Evolutionary conservation across 2,113 vertebrate species (phyloP).

Genomic region (Aldabrachelys gigantea): DNA sequence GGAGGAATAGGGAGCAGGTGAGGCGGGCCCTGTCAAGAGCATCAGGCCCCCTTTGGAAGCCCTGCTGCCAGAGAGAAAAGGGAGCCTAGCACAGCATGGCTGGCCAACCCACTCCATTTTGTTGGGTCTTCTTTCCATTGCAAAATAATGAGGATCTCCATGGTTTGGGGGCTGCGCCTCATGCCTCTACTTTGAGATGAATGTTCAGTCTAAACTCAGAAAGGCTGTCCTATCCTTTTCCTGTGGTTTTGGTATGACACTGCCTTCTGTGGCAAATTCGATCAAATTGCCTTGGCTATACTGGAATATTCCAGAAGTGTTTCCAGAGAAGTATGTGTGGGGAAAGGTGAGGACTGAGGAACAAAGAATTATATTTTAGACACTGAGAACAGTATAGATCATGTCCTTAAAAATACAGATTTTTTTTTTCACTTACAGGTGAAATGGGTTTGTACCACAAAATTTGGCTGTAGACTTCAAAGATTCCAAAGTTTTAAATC

Average conservation of each 20-base stretch:
- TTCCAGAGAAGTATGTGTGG: accelerated
- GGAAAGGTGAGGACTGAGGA: neutral
- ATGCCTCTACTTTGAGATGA: neutral
- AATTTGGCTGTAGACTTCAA: neutral
- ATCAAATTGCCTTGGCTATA: neutral
- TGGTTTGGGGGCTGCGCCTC: neutral
- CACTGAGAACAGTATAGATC: neutral
- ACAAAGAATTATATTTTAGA: neutral
- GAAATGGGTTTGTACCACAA: neutral
- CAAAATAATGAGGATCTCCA: too few species aligned
- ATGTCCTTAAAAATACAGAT: neutral
- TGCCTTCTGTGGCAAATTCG: neutral
- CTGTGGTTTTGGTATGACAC: accelerated
- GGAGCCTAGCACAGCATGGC: neutral
- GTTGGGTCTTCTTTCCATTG: neutral
- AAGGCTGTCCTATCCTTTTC: neutral
- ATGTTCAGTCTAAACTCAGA: neutral
- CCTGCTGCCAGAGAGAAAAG: accelerated
- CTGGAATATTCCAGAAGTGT: neutral
- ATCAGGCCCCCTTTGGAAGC: neutral
- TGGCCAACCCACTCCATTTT: neutral
- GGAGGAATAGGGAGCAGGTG: too few species aligned
- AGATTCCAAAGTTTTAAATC: neutral
- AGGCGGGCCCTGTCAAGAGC: neutral
- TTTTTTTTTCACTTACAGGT: neutral